Evolutionary conservation across 2,113 vertebrate species (phyloP), one percentile per base, ranked within the genome.

Genomic region (Triplophysa rosa): DNA sequence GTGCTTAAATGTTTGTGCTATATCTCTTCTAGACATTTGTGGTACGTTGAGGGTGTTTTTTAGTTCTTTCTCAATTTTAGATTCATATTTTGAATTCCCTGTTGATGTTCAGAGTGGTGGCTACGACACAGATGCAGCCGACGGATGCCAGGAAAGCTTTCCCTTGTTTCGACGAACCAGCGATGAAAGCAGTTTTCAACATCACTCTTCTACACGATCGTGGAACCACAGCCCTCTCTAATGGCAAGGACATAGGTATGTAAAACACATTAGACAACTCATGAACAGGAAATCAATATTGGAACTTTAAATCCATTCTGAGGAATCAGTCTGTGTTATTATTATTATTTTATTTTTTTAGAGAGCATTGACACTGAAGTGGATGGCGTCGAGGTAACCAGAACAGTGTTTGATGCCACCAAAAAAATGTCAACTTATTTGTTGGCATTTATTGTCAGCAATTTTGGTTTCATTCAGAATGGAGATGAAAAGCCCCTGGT

Each of bases 381-480:
- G 0, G 2, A 82, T 0, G 83, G 58, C 0, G 0, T 4, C 8
- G 0, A 0, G 0, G 92, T 96, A 88, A 88, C 0, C 0, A 0
- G 87, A 80, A 97, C 95, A 0, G 52, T 59, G 4, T 99, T 97
- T 21, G 0, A 90, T 0, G 85, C 90, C 56, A 97, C 97, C 0
- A 82, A 86, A 58, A 93, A 2, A 72, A 99, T 99, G 97, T 99
- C 97, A 66, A 96, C 96, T 0, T 99, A 99, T 84, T 88, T 99
- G 63, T 84, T 98, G 89, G 97, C 95, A 8, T 97, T 95, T 64
- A 95, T 99, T 0, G 92, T 99, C 89, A 93, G 94, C 26, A 87
- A 96, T 80, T 99, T 96, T 54, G 0, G 0, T 0, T 0, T 0
- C 0, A 33, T 89, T 73, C 0, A 69, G 0, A 0, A 0, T 0